Evolutionary conservation across 2,797 vertebrate genomes (phyloP), one percentile per base, ranked within the genome.

Genomic region (Pachyuromys duprasi): DNA sequence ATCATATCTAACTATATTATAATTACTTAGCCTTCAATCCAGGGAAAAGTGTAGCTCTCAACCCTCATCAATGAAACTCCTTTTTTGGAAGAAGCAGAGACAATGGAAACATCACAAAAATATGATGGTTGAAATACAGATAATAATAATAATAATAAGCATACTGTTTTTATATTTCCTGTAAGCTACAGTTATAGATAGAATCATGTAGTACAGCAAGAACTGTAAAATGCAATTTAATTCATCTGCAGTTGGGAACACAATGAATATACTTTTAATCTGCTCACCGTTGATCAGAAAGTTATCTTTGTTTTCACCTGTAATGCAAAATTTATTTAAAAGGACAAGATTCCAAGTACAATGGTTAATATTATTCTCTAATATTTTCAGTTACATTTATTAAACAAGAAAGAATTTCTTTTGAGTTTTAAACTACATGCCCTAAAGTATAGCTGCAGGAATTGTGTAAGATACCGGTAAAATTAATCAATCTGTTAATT

Each of bases 401-500:
- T 92, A 67, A 89, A 42, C 1, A 67, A 70, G 5, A 5, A 7
- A 42, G 2, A 11, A n/a, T 76, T 83, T 92, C 2, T 92, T 92
- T 81, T 90, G 53, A 55, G 13, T 65, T 90, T 95, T 79, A 62
- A 4, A 4, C 17, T 72, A 0, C 18, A 55, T 24, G 12, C 63
- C 17, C 12, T 75, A 26, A 88, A 92, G 3, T 1, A 42, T 89
- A 81, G 1, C 22, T 86, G 45, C 0, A 89, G 4, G n/a, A 76
- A 81, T 2, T 84, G 6, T 20, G 12, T 74, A 60, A 70, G 0
- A 91, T 78, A 88, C 5, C 17, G 69, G 8, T 72, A 81, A 81
- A 95, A 57, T 88, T 57, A 90, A 93, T 92, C 17, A 92, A 62
- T 75, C 28, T 74, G 20, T 81, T 31, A 86, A n/a, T 67, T 24